Base-by-base conservation (phyloP, 2,113 vertebrate genomes). In the Syngnathus scovelli region DNA sequence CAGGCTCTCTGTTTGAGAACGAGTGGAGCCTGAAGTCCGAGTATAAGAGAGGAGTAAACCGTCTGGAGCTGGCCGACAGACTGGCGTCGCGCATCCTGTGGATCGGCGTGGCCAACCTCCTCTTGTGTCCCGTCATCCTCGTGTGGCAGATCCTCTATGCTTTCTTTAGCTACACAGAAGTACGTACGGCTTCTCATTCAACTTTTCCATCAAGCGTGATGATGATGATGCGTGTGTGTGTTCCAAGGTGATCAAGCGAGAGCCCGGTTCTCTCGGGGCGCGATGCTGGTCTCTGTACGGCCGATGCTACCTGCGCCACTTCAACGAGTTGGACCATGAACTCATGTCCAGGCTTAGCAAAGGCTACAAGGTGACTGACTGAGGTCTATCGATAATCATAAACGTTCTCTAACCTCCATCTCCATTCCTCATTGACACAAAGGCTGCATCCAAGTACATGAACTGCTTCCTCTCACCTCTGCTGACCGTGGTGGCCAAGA, bases 131-230 rank as follows among this genome's bases (percentile, higher is more conserved):
- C 0, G 93, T 99, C 65, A 96, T 99, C 78, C 93, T 99, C 60
- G 95, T 99, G 78, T 99, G 96, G 97, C 97, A 99, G 89, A 98
- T 98, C 75, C 95, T 99, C 44, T 96, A 98, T 0, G 96, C 97
- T 61, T 99, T 99, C 89, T 99, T 98, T 84, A 98, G 97, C 88
- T 98, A 99, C 38, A 96, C 96, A 0, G 97, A 98, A 90, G 89
- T 90, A 59, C 13, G 89, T 90, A 61, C 13, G 37, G 46, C 33
- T 8, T 5, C 16, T 67, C 6, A n/a, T 6, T 21, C 15, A 51
- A 33, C 5, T 23, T 64, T 19, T 37, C 3, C n/a, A 36, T 23
- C 4, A 33, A n/a, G 19, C 11, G 7, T 46, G 2, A n/a, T n/a
- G n/a, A 3, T 11, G 2, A 74, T 19, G 16, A 36, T 66, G 19